Percentiles rank a stretch among this genome's conserved stretches.
These are phyloP conservation scores for Ganaspis brasiliensis DNA, from an alignment of 2,888 invertebrate genomes.

Conservation along the genomic window DNA sequence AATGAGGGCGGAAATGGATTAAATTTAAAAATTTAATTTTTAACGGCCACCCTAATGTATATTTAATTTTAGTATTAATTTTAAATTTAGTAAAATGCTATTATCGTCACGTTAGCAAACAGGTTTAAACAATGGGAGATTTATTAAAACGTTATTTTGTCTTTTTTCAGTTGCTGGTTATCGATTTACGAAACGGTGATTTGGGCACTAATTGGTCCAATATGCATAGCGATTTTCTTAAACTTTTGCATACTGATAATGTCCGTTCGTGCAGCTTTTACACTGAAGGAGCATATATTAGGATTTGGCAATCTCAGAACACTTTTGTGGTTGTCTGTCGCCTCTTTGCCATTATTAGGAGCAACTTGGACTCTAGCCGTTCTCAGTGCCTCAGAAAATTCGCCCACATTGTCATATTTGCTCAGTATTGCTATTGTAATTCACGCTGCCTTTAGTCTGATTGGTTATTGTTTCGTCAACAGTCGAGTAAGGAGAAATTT, in stretches of 20 bases:
- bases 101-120: too few species aligned
- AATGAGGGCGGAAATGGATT: too few species aligned
- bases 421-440: conserved; percentile 89
- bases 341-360: conserved; percentile 91
- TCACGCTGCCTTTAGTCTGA: conserved; percentile 91
- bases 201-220: conserved; percentile 97
- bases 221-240: conserved; percentile 88
- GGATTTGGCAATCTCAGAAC: conserved; percentile 87
- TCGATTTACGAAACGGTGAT: conserved; percentile 96
- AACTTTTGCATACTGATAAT: conserved; percentile 91
- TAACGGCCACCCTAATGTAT: too few species aligned
- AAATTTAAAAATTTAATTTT: too few species aligned
- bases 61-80: too few species aligned
- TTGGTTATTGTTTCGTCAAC: conserved; percentile 94
- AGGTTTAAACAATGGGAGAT: too few species aligned
- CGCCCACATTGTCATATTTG: conserved; percentile 88
- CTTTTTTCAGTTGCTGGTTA: conserved; percentile 94
- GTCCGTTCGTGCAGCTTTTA: conserved; percentile 94
- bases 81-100: too few species aligned
- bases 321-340: conserved; percentile 92
- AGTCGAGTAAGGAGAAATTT: conserved; percentile 91
- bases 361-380: conserved; percentile 93
- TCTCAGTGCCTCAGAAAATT: conserved; percentile 88
- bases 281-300: conserved; percentile 93
- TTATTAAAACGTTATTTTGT: too few species aligned